These are phyloP conservation scores for Pollachius pollachius DNA, from an alignment of 2,113 vertebrate species.

Conservation along the genomic window DNA sequence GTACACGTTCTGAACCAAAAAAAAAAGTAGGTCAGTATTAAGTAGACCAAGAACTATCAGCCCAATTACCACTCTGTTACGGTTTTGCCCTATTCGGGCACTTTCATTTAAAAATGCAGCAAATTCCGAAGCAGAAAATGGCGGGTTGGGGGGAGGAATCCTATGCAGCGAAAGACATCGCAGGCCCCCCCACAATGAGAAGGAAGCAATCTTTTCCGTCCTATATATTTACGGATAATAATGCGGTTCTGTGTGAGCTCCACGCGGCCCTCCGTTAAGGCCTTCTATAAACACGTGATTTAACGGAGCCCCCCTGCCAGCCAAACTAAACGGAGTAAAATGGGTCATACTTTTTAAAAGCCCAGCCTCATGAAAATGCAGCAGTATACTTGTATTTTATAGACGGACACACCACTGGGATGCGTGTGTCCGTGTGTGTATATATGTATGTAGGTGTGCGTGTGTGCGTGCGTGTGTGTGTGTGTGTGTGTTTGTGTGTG, in stretches of 20 bases:
- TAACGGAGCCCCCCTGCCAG: constrained; percentile 18
- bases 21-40: no score
- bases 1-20: no score
- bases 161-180: no score
- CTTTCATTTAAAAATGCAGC: no score
- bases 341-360: constrained; percentile 20
- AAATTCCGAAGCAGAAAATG: no score
- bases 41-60: no score
- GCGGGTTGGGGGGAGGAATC: no score
- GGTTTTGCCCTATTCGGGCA: no score
- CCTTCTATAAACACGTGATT: constrained; percentile 22
- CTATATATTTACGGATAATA: constrained; percentile 35
- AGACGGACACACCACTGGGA: constrained; percentile 8
- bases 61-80: no score
- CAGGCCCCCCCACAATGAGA: neutral
- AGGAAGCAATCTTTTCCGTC: constrained; percentile 14
- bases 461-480: no score
- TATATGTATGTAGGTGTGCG: no score
- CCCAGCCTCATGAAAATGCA: constrained; percentile 25
- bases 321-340: constrained; percentile 33
- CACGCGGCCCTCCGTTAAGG: constrained; percentile 15
- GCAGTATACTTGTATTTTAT: constrained; percentile 16
- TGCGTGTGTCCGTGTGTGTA: neutral
- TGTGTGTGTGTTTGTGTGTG: neutral
- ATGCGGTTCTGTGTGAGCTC: constrained; percentile 22